phyloP scores from a whole-genome alignment of 2,797 vertebrate species.

The Poeciliopsis infans region DNA sequence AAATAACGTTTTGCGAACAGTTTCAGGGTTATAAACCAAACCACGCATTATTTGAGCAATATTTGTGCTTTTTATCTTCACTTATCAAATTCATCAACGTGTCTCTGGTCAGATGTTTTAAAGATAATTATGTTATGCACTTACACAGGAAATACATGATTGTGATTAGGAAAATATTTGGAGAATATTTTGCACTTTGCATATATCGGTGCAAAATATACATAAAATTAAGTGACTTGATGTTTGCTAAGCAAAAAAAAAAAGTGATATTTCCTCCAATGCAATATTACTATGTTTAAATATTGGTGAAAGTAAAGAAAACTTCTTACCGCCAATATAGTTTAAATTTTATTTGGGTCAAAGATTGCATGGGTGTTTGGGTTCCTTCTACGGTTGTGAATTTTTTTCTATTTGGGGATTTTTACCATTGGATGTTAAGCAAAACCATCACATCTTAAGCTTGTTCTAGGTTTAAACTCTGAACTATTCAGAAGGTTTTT shows the following conservation, averaged over 20 bases:
- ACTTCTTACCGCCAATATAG: neutral
- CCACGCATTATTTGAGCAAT: neutral
- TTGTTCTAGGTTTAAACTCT: neutral
- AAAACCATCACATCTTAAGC: too few species aligned
- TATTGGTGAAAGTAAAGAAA: neutral
- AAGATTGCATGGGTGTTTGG: neutral
- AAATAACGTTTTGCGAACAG: neutral
- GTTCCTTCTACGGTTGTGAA: neutral
- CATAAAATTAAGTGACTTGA: neutral
- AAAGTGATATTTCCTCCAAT: neutral
- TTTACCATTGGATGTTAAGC: neutral
- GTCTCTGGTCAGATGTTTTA: neutral
- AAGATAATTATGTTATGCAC: neutral
- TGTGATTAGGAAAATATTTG: too few species aligned
- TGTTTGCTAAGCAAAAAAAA: neutral
- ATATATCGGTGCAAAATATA: neutral
- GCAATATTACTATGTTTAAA: neutral
- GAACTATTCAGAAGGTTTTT: neutral
- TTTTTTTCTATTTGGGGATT: neutral
- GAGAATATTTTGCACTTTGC: too few species aligned
- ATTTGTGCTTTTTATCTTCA: neutral
- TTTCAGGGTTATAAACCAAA: neutral
- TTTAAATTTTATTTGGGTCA: neutral
- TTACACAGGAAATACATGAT: too few species aligned
- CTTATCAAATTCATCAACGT: neutral